Conservation (phyloP, 2,113 vertebrate species). For the Rutilus rutilus region DNA sequence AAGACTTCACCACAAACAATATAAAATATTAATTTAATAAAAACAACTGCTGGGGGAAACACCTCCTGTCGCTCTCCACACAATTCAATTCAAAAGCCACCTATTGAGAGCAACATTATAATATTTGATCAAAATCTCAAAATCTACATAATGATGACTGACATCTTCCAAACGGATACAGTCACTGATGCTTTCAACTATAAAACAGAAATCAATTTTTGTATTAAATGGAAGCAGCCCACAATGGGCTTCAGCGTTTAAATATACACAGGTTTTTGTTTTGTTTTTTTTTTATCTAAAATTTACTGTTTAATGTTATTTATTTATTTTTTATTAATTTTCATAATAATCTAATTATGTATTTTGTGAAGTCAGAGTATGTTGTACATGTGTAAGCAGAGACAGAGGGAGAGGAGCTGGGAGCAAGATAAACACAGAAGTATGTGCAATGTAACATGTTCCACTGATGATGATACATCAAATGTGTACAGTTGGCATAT, state of each 20-base stretch:
- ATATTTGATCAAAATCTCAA: constrained; percentile 25
- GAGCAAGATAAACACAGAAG: no score
- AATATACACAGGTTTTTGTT: not conserved
- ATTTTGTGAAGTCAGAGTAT: no score
- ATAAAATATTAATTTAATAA: not conserved
- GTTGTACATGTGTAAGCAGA: no score
- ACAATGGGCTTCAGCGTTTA: constrained; percentile 1
- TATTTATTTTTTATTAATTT: no score
- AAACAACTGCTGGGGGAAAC: not conserved
- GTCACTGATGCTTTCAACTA: constrained; percentile 14
- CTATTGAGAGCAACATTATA: constrained; percentile 33
- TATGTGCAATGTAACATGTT: no score
- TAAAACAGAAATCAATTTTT: not conserved
- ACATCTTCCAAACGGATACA: constrained; percentile 9
- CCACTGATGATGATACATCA: no score
- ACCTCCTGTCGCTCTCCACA: not conserved
- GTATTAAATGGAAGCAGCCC: not conserved
- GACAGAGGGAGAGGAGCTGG: no score
- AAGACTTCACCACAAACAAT: not conserved
- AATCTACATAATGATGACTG: constrained; percentile 34
- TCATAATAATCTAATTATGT: no score
- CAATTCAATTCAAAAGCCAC: constrained; percentile 24
- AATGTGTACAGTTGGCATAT: no score
- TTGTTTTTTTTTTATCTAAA: no score
- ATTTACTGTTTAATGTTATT: no score